Base-by-base conservation (phyloP, 37 sponge, comb jelly and placozoan species). In the Eunapius fragilis region DNA sequence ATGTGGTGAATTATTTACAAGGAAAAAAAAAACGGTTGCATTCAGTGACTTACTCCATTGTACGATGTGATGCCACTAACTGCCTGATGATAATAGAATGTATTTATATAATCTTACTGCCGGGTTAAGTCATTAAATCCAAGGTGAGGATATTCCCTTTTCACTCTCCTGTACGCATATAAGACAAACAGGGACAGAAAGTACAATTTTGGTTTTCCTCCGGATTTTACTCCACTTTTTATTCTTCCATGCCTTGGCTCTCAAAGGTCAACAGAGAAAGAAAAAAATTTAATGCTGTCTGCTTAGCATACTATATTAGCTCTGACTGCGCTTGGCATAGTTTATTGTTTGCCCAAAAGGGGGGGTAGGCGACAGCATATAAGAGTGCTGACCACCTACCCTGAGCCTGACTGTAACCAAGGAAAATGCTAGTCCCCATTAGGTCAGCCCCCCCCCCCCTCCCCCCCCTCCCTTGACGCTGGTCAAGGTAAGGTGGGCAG, bases 171-270 rank as follows among this genome's bases (percentile, higher is more conserved):
- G 35, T 85, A 89, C 26, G 89, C 89, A 25, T 76, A 31, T 33
- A 77, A 28, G 26, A 89, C 77, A 32, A 89, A 36, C 19, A 89
- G 24, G 7, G 32, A 74, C 34, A 89, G 41, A 0, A 89, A 75
- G 69, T 80, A 84, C 23, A 85, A 89, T 31, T 38, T 84, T 72
- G 85, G 89, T 49, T 74, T 79, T 23, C 89, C 81, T 12, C 33
- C n/a, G 24, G 24, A 67, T 25, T 7, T 82, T 23, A n/a, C 38
- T 34, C 80, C 80, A 89, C 58, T 71, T 45, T 9, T 48, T 45
- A 19, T 89, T 89, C 50, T 85, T 82, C 93, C 93, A 93, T 11
- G 77, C 86, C 72, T 93, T 93, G 30, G 79, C 89, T 31, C 87
- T 58, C 26, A 45, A n/a, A n/a, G n/a, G n/a, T n/a, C n/a, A n/a